Conservation (phyloP, 2,797 vertebrate species). For the Dryobates pubescens region DNA sequence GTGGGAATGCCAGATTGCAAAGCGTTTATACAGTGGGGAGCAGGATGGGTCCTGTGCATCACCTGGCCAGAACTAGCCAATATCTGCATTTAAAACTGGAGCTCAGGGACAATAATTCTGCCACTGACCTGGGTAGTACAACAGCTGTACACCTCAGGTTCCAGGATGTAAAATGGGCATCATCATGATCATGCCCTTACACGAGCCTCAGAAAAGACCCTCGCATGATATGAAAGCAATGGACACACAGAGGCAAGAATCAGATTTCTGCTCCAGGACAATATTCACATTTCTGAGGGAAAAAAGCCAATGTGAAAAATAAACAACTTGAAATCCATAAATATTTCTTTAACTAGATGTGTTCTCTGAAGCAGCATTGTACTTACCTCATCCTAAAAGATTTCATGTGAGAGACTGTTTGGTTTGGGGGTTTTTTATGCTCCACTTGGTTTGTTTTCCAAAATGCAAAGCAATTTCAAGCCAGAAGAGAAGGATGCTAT, state of each 20-base stretch:
- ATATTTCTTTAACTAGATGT: neutral
- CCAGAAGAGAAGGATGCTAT: neutral
- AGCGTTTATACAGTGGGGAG: neutral
- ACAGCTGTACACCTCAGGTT: fast-evolving
- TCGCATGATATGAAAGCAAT: neutral
- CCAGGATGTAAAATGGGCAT: neutral
- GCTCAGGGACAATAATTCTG: neutral
- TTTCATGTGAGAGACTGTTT: neutral
- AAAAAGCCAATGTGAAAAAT: neutral
- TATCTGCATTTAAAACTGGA: neutral
- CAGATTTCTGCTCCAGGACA: neutral
- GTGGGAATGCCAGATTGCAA: neutral
- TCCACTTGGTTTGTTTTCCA: neutral
- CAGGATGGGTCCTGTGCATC: neutral
- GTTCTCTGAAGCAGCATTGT: neutral
- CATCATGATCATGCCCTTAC: neutral
- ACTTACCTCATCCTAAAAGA: neutral
- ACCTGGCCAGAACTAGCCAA: neutral
- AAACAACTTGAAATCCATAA: neutral
- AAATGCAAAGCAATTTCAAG: neutral
- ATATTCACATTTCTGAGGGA: neutral
- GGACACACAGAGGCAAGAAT: neutral
- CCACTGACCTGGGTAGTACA: neutral
- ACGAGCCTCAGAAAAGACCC: neutral
- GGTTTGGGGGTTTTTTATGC: neutral